phyloP scores from a whole-genome alignment of 1,140 invertebrate genomes.

The Trichomalopsis sarcophagae region DNA sequence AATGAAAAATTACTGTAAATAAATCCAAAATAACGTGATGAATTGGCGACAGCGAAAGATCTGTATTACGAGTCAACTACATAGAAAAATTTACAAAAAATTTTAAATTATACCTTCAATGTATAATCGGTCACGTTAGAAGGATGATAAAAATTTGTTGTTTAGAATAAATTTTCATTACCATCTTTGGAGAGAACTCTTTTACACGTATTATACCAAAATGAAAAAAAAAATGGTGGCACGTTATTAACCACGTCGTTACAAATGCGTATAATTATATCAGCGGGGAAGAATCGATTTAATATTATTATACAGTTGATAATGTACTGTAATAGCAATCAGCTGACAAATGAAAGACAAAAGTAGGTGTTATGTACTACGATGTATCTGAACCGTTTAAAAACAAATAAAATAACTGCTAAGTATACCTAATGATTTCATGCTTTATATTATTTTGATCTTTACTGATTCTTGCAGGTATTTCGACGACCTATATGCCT shows the following conservation, averaged over 20 bases:
- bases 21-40: not conserved
- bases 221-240: slow-evolving; percentile 51
- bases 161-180: slow-evolving; percentile 42
- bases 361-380: slow-evolving; percentile 66
- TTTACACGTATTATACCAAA: slow-evolving; percentile 55
- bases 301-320: slow-evolving; percentile 62
- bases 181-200: slow-evolving; percentile 24
- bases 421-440: slow-evolving; percentile 50
- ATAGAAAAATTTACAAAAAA: not conserved
- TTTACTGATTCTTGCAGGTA: too few relatives aligned
- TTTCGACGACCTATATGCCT: too few relatives aligned
- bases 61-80: not conserved
- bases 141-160: not conserved
- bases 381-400: slow-evolving; percentile 70
- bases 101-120: not conserved
- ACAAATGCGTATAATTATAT: slow-evolving; percentile 57
- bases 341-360: slow-evolving; percentile 55
- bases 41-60: not conserved
- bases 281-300: slow-evolving; percentile 60
- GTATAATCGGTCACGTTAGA: not conserved
- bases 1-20: slow-evolving; percentile 48
- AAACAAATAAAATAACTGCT: slow-evolving; percentile 71
- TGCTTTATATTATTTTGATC: not conserved
- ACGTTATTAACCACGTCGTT: slow-evolving; percentile 31
- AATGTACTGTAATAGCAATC: slow-evolving; percentile 54